Conservation (phyloP, 2,797 vertebrate genomes). For the Glyptemys insculpta region DNA sequence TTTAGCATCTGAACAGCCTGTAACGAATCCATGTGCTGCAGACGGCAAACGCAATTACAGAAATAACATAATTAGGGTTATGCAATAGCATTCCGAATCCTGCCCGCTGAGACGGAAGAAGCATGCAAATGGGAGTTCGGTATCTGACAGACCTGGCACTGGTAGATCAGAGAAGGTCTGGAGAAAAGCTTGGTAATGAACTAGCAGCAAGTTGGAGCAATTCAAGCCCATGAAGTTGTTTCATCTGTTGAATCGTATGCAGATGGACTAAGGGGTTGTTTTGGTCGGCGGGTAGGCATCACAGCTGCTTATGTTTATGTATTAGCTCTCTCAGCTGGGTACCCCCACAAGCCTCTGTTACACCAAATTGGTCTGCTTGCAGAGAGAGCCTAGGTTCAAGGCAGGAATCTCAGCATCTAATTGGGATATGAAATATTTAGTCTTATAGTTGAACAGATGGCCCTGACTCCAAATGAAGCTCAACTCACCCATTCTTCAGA, state of each 20-base stretch:
- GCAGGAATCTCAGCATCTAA: not conserved
- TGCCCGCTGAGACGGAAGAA: conserved; percentile 32
- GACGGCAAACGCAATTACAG: conserved; percentile 72
- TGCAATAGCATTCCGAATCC: conserved; percentile 46
- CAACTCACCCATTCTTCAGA: not conserved
- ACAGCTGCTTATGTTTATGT: not conserved
- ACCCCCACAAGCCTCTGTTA: not conserved
- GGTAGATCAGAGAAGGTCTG: not conserved
- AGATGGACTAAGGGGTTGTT: not conserved
- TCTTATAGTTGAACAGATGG: not conserved
- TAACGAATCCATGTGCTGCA: conserved; percentile 75
- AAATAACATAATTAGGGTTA: conserved; percentile 72
- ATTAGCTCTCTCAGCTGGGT: not conserved
- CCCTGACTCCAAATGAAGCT: not conserved
- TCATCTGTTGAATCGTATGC: not conserved
- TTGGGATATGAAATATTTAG: not conserved
- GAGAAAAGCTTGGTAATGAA: not conserved
- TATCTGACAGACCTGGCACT: not conserved
- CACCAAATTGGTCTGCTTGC: not conserved
- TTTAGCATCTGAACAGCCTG: conserved; percentile 78
- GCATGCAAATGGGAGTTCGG: not conserved
- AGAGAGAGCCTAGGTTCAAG: not conserved
- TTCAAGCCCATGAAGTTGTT: fast-evolving
- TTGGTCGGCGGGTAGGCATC: not conserved
- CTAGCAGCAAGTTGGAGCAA: not conserved